phyloP scores from a whole-genome alignment of 2,797 vertebrate species.

The Anniella stebbinsi region DNA sequence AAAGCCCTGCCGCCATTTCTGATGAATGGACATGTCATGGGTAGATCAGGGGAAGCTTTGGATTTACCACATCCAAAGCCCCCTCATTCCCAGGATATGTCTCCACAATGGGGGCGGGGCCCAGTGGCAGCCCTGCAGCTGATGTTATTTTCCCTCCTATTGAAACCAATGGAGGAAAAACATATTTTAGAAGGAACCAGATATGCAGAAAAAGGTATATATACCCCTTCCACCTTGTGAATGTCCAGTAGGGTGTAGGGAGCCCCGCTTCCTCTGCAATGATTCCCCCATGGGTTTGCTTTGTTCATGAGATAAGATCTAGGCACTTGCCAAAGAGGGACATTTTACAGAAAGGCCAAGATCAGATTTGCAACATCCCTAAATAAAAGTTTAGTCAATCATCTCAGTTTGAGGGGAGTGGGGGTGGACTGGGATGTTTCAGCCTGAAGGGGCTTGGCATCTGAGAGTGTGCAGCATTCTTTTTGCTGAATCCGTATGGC shows the following conservation, averaged over 20 bases:
- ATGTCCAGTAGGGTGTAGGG: too few relatives aligned
- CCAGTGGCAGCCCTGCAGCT: background rate
- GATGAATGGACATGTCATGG: too few relatives aligned
- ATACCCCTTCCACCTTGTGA: background rate
- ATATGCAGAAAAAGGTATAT: too few relatives aligned
- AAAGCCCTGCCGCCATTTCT: too few relatives aligned
- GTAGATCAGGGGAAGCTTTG: too few relatives aligned
- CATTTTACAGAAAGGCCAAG: slow-evolving; percentile 1
- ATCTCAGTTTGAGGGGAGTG: slow-evolving; percentile 2
- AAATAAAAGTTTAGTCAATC: background rate
- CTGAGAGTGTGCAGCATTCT: slow-evolving; percentile 12
- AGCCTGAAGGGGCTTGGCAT: slow-evolving; percentile 1
- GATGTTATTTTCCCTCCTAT: background rate
- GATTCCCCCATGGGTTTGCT: background rate
- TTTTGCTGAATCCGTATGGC: slow-evolving; percentile 60
- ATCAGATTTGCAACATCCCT: background rate
- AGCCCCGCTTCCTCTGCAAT: background rate
- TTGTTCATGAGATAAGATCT: background rate
- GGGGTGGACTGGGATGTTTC: background rate
- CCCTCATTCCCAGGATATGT: too few relatives aligned
- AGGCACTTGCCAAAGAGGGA: background rate
- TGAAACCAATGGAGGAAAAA: background rate
- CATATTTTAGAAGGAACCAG: background rate
- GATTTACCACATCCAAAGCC: too few relatives aligned
- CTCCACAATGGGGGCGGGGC: too few relatives aligned